These are phyloP conservation scores for Melinaea menophilus DNA, from an alignment of 2,888 invertebrate species.

Conservation along the genomic window DNA sequence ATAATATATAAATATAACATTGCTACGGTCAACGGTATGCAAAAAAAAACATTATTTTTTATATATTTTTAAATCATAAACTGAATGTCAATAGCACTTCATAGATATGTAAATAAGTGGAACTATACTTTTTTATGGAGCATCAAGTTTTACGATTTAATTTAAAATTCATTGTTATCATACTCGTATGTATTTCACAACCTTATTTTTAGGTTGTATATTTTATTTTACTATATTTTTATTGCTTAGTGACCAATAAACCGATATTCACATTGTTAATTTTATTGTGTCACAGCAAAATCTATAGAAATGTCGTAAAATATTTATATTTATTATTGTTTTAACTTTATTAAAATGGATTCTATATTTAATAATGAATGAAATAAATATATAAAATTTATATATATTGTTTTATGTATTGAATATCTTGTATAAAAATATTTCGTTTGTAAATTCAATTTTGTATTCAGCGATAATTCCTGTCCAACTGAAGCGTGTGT, in stretches of 20 bases:
- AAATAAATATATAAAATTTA: no score
- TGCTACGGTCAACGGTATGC: no score
- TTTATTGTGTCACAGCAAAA: conserved; percentile 10
- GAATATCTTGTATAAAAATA: no score
- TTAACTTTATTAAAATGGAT: no score
- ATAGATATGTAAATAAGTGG: conserved; percentile 44
- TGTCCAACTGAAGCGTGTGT: conserved; percentile 27
- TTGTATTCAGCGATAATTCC: not conserved
- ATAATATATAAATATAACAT: no score
- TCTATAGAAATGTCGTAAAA: not conserved
- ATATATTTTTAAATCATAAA: conserved; percentile 24
- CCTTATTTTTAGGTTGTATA: conserved; percentile 20
- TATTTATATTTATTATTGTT: not conserved
- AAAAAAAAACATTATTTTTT: not conserved
- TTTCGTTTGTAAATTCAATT: not conserved
- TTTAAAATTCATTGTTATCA: conserved; percentile 35
- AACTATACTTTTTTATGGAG: no score
- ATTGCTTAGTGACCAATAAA: conserved; percentile 12
- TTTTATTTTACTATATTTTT: conserved; percentile 24
- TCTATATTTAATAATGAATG: no score
- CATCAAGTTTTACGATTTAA: conserved; percentile 31
- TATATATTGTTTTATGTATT: no score
- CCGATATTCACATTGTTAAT: conserved; percentile 10
- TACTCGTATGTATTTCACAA: conserved; percentile 19
- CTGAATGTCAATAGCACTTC: conserved; percentile 24